Evolutionary conservation across 2,113 vertebrate genomes (phyloP).

Genomic region (Mellivora capensis): DNA sequence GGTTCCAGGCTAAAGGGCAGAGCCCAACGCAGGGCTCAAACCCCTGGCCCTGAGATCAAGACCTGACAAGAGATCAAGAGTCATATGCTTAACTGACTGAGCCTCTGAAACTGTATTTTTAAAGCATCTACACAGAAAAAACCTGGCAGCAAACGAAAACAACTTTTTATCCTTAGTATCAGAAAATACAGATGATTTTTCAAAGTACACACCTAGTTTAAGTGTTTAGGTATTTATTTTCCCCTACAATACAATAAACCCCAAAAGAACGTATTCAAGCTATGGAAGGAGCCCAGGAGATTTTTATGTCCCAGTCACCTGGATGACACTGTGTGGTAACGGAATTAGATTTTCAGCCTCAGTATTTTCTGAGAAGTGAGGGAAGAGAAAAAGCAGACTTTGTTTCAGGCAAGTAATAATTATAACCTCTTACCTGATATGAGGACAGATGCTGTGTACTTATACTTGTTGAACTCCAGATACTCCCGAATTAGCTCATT

Average conservation of each 20-base stretch:
- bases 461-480: conserved; percentile 95
- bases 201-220: not conserved
- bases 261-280: not conserved
- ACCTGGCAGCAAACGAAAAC: not conserved
- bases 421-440: conserved; percentile 85
- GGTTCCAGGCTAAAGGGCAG: not conserved
- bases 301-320: not conserved
- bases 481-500: conserved; percentile 97
- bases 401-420: not conserved
- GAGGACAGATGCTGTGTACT: conserved; percentile 89
- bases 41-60: not conserved
- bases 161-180: not conserved
- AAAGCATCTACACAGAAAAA: not conserved
- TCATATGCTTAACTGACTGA: not conserved
- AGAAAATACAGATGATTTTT: not conserved
- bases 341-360: not conserved
- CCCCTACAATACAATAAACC: not conserved
- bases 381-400: not conserved
- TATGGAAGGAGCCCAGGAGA: not conserved
- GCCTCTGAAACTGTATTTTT: not conserved
- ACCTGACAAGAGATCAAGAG: not conserved
- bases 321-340: not conserved
- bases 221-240: not conserved
- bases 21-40: not conserved
- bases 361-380: not conserved